A percentile compares a stretch with the other conserved stretches of the same genome.
These are phyloP conservation scores for Ricordea florida DNA, from an alignment of 92 coral and sea anemone species.

Conservation along the genomic window DNA sequence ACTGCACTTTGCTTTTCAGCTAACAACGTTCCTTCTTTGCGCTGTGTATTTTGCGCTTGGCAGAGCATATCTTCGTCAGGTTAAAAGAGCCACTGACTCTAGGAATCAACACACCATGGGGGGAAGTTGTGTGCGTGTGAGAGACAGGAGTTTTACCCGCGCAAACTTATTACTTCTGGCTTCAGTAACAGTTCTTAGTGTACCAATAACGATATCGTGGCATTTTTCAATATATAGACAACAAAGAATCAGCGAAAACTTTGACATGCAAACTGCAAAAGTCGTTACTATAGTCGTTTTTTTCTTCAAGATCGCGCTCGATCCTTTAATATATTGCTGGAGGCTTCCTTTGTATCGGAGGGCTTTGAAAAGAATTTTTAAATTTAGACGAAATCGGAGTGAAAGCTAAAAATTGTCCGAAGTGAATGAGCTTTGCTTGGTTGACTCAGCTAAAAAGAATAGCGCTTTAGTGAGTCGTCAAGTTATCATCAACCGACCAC, in stretches of 20 bases:
- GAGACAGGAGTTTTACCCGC: constrained; percentile 38
- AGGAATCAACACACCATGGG: background rate
- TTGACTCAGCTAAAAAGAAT: no score
- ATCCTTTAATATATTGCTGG: constrained; percentile 12
- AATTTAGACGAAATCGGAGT: background rate
- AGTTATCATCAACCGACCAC: no score
- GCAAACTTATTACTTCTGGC: constrained; percentile 19
- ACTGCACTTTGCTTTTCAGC: constrained; percentile 29
- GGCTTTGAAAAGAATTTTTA: constrained; percentile 18
- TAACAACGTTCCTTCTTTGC: constrained; percentile 17
- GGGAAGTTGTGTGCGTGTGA: constrained; percentile 10
- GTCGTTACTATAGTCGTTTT: constrained; percentile 8
- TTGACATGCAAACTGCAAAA: background rate
- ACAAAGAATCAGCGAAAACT: background rate
- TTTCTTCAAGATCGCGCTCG: constrained; percentile 16
- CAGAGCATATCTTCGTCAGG: constrained; percentile 17
- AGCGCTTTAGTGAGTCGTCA: no score
- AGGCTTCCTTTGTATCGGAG: constrained; percentile 20
- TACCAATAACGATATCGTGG: constrained; percentile 28
- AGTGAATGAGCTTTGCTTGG: no score
- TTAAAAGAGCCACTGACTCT: constrained; percentile 7
- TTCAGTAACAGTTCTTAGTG: constrained; percentile 20
- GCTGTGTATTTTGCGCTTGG: constrained; percentile 25
- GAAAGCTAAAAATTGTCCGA: background rate
- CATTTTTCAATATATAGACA: constrained; percentile 16